Conservation (phyloP, 37 sponge, comb jelly and placozoan species). For the Hexactinellida sp. region DNA sequence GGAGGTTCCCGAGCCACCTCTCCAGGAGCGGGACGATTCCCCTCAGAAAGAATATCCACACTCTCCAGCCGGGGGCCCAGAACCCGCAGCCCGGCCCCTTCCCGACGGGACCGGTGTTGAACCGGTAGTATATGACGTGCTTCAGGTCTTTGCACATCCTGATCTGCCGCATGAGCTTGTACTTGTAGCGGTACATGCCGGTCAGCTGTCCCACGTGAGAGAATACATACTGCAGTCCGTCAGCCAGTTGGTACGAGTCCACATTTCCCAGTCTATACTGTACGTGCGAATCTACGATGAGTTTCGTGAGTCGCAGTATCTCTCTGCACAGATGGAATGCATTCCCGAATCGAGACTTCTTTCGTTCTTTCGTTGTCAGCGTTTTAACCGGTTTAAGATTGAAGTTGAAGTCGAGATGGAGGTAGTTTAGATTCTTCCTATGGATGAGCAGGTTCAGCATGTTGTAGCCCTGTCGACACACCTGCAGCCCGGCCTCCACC, state of each 20-base stretch:
- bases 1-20: slow-evolving; percentile 97
- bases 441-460: slow-evolving; percentile 98
- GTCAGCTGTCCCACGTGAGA: slow-evolving; percentile 99
- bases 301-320: slow-evolving; percentile 94
- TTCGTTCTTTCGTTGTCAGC: slow-evolving; percentile 93
- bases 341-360: slow-evolving; percentile 97
- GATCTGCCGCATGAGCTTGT: slow-evolving; percentile 99
- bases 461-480: slow-evolving; percentile 99
- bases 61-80: slow-evolving; percentile 97
- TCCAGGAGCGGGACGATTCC: slow-evolving; percentile 94
- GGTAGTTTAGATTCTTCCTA: slow-evolving; percentile 98
- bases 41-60: slow-evolving; percentile 95
- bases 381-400: slow-evolving; percentile 99
- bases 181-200: slow-evolving; percentile 99
- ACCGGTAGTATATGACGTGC: slow-evolving; percentile 98
- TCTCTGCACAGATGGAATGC: slow-evolving; percentile 99
- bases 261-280: slow-evolving; percentile 98
- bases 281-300: slow-evolving; percentile 91
- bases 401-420: slow-evolving; percentile 99
- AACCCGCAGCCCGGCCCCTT: slow-evolving; percentile 98
- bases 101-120: slow-evolving; percentile 99
- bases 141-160: slow-evolving; percentile 99
- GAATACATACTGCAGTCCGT: slow-evolving; percentile 94
- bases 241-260: slow-evolving; percentile 91
- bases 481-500: slow-evolving; percentile 99